Base-by-base conservation (phyloP, 2,113 vertebrate genomes). In the Ornithorhynchus anatinus region DNA sequence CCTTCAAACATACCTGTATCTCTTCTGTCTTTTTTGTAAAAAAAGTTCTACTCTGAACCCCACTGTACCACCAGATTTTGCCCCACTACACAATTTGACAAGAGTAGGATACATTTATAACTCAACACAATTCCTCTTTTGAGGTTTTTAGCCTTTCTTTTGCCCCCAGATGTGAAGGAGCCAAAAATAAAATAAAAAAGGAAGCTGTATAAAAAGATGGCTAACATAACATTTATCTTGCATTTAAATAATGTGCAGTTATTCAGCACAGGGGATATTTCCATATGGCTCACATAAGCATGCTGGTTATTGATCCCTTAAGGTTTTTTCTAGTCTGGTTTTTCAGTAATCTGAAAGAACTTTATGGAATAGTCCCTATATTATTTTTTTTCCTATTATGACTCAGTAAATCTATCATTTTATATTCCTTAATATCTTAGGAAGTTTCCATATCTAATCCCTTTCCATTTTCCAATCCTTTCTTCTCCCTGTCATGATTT, bases 221-320 rank as follows among this genome's bases (percentile, higher is more conserved):
- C 77, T 73, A 76, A 69, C 50, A 65, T 69, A 84, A 82, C 58
- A 79, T 79, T 84, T 80, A 76, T 73, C 73, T 58, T 74, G 60
- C 40, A 65, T 76, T 84, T 81, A 82, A 66, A 56, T 56, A 79
- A 65, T 61, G 61, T 71, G 45, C 53, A 78, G 29, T 54, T 53
- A 52, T 35, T 64, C 22, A 56, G 44, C 31, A 58, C 57, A 81
- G 47, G 50, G 85, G 67, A 47, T 74, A 77, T 82, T 68, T 81
- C 77, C 82, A 81, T 76, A 81, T 33, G 61, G 68, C 61, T 69
- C 59, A 19, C 54, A 76, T 80, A 83, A 82, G 78, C 50, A 57
- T 31, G 14, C n/a, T 57, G 15, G 20, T 71, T 79, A 80, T 64
- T 74, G 58, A 69, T 76, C 77, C 69, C 80, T 62, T 43, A 57